A percentile compares a stretch with the other conserved stretches of the same genome.
Conservation (phyloP, 2,888 invertebrate genomes). For the Dolomedes plantarius region DNA sequence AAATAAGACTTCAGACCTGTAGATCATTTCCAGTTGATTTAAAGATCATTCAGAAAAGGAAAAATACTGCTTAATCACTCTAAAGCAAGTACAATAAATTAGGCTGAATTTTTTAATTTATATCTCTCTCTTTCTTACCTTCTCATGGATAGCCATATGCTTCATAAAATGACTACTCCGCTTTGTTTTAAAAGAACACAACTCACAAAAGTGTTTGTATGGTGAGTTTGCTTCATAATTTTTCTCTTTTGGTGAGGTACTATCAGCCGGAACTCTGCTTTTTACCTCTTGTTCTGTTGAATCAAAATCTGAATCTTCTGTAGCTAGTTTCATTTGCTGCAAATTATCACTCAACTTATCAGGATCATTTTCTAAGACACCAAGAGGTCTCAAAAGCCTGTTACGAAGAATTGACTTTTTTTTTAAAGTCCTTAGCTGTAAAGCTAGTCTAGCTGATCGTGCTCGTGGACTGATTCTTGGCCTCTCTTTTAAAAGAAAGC, state of each 20-base stretch:
- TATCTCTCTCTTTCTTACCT: slow-evolving; percentile 68
- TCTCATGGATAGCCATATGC: slow-evolving; percentile 77
- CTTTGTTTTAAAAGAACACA: slow-evolving; percentile 78
- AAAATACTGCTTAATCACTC: too few species aligned
- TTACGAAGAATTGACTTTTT: slow-evolving; percentile 21
- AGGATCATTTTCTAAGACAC: slow-evolving; percentile 18
- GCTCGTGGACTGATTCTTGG: slow-evolving; percentile 35
- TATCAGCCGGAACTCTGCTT: neutral
- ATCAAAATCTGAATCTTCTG: slow-evolving; percentile 37
- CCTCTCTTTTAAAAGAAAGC: slow-evolving; percentile 42
- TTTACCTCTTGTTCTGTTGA: slow-evolving; percentile 21
- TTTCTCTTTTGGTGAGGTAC: slow-evolving; percentile 20
- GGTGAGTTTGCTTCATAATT: slow-evolving; percentile 39
- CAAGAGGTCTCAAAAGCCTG: neutral
- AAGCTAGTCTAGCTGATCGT: slow-evolving; percentile 13
- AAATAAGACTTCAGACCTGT: too few species aligned
- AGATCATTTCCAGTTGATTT: too few species aligned
- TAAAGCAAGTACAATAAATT: too few species aligned
- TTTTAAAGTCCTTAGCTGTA: slow-evolving; percentile 33
- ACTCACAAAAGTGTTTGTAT: slow-evolving; percentile 77
- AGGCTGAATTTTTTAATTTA: too few species aligned
- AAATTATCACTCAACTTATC: slow-evolving; percentile 48
- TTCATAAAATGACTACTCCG: slow-evolving; percentile 77
- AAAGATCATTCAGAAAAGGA: too few species aligned
- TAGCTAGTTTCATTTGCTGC: slow-evolving; percentile 56